Base-by-base conservation (phyloP, 2,888 invertebrate genomes). In the Dolichopus griseipennis region DNA sequence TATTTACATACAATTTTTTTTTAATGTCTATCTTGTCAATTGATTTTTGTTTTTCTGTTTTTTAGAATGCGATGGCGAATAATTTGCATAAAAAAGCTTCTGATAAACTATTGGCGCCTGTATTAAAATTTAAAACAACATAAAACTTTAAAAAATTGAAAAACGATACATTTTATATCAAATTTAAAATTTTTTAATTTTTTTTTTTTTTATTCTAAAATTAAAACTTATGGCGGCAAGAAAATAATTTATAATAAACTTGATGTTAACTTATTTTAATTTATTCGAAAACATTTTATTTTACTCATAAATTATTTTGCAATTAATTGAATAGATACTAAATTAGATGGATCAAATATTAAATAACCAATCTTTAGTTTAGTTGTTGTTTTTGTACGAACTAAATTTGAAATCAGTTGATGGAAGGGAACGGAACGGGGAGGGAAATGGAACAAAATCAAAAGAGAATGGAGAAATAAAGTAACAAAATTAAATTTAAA, bases 271-370 rank as follows among this genome's bases (percentile, higher is more conserved):
- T 52, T 27, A 27, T 27, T 27, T 52, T 52, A 52, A 52, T 52
- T 52, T 52, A 52, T 52, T 52, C 52, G 52, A 52, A 52, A 18
- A 52, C 15, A 52, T 52, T 52, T 52, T 52, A 52, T 52, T 52
- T 52, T 12, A 12, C n/a, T 52, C 15, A 52, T 52, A 52, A 52
- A 52, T 52, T 15, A 52, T 52, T 52, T 52, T 52, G 15, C 52
- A 52, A 52, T 52, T 52, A 52, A 52, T 52, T 52, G 52, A 52
- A 52, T 18, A 52, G 52, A 52, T 52, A 52, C 52, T 52, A 52
- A 52, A 52, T 52, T 52, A 52, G 52, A 52, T 52, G 9, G 15
- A 37, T 27, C 27, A 27, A 27, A 27, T 27, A 27, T 27, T 27
- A 4, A n/a, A 27, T 27, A 27, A 27, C 27, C 27, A 27, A 27